Percentiles rank a stretch among this genome's conserved stretches.
These are phyloP conservation scores for Phalangium opilio DNA, from an alignment of 2,888 invertebrate genomes.

Conservation along the genomic window DNA sequence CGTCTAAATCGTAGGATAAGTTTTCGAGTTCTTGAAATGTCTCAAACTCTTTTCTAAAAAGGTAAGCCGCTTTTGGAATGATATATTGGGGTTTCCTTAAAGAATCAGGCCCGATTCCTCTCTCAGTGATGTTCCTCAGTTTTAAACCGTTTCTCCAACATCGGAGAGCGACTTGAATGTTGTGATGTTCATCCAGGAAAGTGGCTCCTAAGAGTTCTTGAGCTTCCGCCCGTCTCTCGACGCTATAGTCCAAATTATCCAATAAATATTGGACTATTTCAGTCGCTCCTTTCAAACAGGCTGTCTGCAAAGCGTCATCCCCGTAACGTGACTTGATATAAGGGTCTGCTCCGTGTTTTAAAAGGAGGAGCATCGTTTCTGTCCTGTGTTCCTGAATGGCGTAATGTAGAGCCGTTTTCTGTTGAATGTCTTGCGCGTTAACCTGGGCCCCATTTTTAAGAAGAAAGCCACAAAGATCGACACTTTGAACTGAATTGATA, in stretches of 20 bases:
- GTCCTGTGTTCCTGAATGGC: constrained; percentile 55
- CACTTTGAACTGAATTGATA: constrained; percentile 81
- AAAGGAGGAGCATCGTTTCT: constrained; percentile 63
- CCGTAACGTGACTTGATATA: constrained; percentile 58
- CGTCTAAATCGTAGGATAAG: constrained; percentile 62
- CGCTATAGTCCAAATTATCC: constrained; percentile 43
- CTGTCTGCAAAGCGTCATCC: constrained; percentile 76
- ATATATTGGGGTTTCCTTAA: constrained; percentile 32
- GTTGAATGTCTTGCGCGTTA: constrained; percentile 74
- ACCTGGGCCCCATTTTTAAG: constrained; percentile 63
- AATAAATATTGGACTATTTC: constrained; percentile 44
- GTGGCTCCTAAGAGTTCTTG: constrained; percentile 76
- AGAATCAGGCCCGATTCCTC: background rate
- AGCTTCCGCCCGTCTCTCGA: constrained; percentile 61
- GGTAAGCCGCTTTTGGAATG: constrained; percentile 45
- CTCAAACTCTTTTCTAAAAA: constrained; percentile 55
- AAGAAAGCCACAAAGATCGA: constrained; percentile 59
- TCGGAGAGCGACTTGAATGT: constrained; percentile 48
- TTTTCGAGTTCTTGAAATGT: constrained; percentile 50
- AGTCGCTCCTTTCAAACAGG: constrained; percentile 52
- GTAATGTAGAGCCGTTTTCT: constrained; percentile 81
- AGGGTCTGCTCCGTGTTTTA: constrained; percentile 65
- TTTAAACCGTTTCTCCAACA: constrained; percentile 65
- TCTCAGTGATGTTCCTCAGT: constrained; percentile 37
- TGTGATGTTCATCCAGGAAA: constrained; percentile 71